These are phyloP conservation scores for Gallinago nigripennis DNA, from an alignment of 2,797 vertebrate genomes.

Conservation along the genomic window DNA sequence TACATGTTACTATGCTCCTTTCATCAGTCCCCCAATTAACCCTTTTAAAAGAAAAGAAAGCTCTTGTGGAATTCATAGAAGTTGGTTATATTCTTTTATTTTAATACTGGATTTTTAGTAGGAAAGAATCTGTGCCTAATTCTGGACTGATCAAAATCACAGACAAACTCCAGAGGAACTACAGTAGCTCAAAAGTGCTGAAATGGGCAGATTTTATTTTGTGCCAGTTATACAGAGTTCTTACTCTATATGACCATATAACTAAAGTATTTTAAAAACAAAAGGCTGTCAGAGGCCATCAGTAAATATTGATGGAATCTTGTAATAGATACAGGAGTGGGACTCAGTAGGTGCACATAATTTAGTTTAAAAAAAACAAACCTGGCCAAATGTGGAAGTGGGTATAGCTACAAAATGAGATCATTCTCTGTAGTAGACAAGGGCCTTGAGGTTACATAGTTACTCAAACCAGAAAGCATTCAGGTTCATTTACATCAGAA, in stretches of 20 bases:
- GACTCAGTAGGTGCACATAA: background rate
- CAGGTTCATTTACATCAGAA: background rate
- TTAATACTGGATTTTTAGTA: background rate
- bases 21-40: background rate
- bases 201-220: background rate
- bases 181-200: background rate
- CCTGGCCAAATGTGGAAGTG: background rate
- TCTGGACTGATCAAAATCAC: background rate
- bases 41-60: background rate
- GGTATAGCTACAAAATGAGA: background rate
- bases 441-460: constrained; percentile 24
- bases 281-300: background rate
- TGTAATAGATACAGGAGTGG: background rate
- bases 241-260: background rate
- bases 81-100: background rate
- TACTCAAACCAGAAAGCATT: background rate
- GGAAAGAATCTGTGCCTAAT: background rate
- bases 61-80: background rate
- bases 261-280: background rate
- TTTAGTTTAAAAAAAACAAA: background rate
- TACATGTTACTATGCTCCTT: background rate
- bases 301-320: background rate
- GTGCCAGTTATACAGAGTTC: background rate
- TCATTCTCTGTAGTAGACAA: background rate
- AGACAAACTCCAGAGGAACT: background rate